Base-by-base conservation (phyloP, 2,797 vertebrate species). In the Pampus argenteus region DNA sequence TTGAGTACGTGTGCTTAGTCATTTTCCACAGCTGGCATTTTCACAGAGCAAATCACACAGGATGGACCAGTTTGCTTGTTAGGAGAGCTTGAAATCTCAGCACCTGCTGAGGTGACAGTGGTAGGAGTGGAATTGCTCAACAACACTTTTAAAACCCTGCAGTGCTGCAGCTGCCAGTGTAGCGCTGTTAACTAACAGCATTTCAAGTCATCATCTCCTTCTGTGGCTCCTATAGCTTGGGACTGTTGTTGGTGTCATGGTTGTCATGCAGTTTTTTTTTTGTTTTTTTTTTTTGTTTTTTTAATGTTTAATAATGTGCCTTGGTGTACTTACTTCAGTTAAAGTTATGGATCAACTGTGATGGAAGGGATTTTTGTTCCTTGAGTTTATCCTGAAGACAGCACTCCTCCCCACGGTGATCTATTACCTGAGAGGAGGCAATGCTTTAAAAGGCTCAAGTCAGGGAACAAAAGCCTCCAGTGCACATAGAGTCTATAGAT, bases 1-100 rank as follows among this genome's bases (percentile, higher is more conserved):
- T 42, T 2, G 13, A 42, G 14, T 42, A 17, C 6, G 3, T 18
- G 38, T n/a, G 25, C 23, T 52, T 0, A 22, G 26, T 25, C 22
- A 25, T 70, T 60, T 50, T 51, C 47, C 23, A 49, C 25, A 18
- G 7, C 40, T 44, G 22, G 18, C 26, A 54, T 49, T 57, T 55
- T 38, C 23, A 56, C 7, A 38, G 44, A 15, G 5, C 44, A 38
- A 38, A 29, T 51, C 18, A 20, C 11, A 44, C 25, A 31, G 15
- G 25, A 42, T 23, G 45, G 23, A 50, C 17, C 42, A 34, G 36
- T 38, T 52, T 34, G 36, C 56, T 31, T 60, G 26, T 45, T 18
- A 61, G 34, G 22, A 26, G 17, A 54, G 34, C 6, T 26, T 45
- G n/a, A 47, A 45, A 54, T 61, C 28, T 20, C 28, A 25, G 28